Base-by-base conservation (phyloP, 2,797 vertebrate genomes). In the Neosilurus mollespiculum region DNA sequence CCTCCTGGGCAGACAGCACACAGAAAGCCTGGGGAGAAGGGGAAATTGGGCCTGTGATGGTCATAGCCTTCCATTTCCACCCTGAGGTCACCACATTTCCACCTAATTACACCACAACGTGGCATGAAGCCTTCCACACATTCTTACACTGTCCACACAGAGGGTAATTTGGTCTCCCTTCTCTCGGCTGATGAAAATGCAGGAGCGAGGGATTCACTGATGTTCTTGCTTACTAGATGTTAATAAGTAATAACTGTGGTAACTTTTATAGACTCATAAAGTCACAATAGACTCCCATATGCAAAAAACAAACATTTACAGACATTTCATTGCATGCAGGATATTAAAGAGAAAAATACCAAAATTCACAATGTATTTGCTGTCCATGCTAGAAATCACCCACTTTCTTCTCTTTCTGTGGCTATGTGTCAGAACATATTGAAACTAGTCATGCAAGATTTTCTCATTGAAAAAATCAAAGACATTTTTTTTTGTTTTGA, bases 21-120 rank as follows among this genome's bases (percentile, higher is more conserved):
- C 43, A 73, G 30, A 80, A 78, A 78, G 67, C 83, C 77, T 83
- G 43, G 80, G 80, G 83, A 85, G 82, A 85, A 65, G 78, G 78
- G 49, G 84, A 87, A 79, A 81, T 77, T 80, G 82, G 81, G 76
- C 69, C 51, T 59, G 43, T 24, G 22, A 83, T 62, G 69, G 79
- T 66, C 43, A 22, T 79, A 77, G 81, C 37, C 53, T 79, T 82
- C 75, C 51, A 76, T 87, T 83, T 83, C 75, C 84, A 58, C 78
- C 77, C 75, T 43, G 54, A 69, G 87, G 84, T 87, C 86, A 85
- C 71, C 30, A 37, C 73, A 84, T 87, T 87, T 87, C 69, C 83
- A 84, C 71, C 51, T 89, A 85, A 89, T 88, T 88, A 85, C 83
- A 87, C 83, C 58, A 51, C 61, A 66, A 58, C 56, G 43, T 81